These are phyloP conservation scores for Meganola albula DNA, from an alignment of 2,888 invertebrate species.

Conservation along the genomic window DNA sequence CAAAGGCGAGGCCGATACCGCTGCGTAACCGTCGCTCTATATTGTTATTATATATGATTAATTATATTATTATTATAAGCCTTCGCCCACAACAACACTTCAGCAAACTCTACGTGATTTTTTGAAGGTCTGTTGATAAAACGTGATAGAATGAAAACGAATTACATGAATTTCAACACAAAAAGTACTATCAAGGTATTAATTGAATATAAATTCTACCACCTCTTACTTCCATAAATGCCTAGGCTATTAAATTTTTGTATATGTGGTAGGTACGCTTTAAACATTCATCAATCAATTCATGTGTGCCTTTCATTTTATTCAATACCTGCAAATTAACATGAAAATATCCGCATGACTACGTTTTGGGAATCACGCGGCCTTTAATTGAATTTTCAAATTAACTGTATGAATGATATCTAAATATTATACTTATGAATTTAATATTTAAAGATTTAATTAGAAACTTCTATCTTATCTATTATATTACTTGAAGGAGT, in stretches of 20 bases:
- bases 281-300: constrained; percentile 2
- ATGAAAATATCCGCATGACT: constrained; percentile 2
- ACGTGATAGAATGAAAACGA: too few relatives aligned
- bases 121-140: not conserved
- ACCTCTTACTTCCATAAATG: not conserved
- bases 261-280: not conserved
- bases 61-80: not conserved
- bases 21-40: not conserved
- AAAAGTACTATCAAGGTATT: too few relatives aligned
- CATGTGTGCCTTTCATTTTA: constrained; percentile 1
- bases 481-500: too few relatives aligned
- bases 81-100: not conserved
- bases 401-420: not conserved
- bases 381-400: constrained; percentile 4
- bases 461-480: too few relatives aligned
- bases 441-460: too few relatives aligned
- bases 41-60: not conserved
- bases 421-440: too few relatives aligned
- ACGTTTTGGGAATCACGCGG: constrained; percentile 2
- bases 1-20: not conserved
- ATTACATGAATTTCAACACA: too few relatives aligned
- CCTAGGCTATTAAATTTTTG: not conserved
- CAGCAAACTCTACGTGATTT: not conserved
- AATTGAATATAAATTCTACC: not conserved
- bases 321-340: constrained; percentile 4